A percentile compares a stretch with the other conserved stretches of the same genome.
These are phyloP conservation scores for Rhagonycha lutea DNA, from an alignment of 2,888 invertebrate genomes.

Conservation along the genomic window DNA sequence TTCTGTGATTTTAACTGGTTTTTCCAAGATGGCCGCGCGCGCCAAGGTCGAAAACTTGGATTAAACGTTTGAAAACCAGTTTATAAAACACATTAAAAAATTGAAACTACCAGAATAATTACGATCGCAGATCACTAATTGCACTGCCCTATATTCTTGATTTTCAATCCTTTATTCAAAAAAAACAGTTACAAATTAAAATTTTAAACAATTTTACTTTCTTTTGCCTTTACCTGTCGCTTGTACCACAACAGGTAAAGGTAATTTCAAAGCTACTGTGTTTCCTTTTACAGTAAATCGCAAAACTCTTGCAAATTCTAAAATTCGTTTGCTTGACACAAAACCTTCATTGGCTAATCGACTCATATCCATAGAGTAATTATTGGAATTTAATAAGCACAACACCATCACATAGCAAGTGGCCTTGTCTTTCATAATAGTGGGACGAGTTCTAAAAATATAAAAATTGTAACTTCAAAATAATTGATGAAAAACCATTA, in stretches of 20 bases:
- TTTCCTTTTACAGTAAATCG: constrained; percentile 41
- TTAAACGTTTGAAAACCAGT: no score
- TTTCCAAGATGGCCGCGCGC: no score
- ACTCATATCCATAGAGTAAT: constrained; percentile 46
- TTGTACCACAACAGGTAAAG: constrained; percentile 41
- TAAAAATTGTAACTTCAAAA: not conserved
- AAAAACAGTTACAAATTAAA: not conserved
- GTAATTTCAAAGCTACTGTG: constrained; percentile 41
- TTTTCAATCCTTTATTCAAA: not conserved
- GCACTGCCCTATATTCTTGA: no score
- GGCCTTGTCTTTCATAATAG: constrained; percentile 50
- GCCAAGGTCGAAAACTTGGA: no score
- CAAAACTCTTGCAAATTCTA: constrained; percentile 47
- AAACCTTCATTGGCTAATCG: constrained; percentile 44
- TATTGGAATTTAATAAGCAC: constrained; percentile 43
- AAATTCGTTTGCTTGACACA: constrained; percentile 45
- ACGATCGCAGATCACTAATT: no score
- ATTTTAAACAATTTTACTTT: not conserved
- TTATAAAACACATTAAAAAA: no score
- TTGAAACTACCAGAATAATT: no score
- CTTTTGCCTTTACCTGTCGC: not conserved
- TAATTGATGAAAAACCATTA: constrained; percentile 22
- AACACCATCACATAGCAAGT: constrained; percentile 49
- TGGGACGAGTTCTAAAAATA: constrained; percentile 45
- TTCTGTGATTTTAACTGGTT: no score